phyloP scores from a whole-genome alignment of 2,888 invertebrate species.

The Drosophila anceps region DNA sequence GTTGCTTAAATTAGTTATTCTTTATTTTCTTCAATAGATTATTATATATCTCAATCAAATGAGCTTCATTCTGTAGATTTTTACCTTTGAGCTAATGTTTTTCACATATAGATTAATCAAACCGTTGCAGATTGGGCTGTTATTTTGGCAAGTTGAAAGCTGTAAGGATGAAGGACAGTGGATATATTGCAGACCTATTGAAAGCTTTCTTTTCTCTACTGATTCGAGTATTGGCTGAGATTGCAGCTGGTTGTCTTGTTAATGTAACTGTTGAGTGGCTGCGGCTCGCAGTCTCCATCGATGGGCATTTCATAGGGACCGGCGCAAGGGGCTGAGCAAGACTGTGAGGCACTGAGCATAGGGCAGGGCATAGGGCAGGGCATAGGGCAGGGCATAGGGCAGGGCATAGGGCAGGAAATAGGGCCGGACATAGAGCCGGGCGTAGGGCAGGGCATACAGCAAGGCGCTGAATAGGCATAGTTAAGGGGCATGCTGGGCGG shows the following conservation, averaged over 20 bases:
- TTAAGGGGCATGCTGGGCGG: not conserved
- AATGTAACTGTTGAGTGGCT: too few species aligned
- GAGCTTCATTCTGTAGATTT: too few species aligned
- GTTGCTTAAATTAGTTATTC: not conserved
- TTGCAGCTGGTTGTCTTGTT: conserved; percentile 33
- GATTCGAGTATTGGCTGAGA: conserved; percentile 18
- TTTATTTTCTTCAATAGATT: not conserved
- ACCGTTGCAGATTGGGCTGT: not conserved
- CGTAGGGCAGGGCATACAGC: not conserved
- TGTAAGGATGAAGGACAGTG: not conserved
- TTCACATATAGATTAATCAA: not conserved
- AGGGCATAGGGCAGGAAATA: not conserved
- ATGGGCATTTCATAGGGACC: conserved; percentile 14
- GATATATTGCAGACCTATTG: not conserved
- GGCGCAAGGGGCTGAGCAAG: not conserved
- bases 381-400: not conserved
- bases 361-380: not conserved
- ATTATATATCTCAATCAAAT: not conserved
- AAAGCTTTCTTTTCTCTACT: not conserved
- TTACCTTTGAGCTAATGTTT: too few species aligned
- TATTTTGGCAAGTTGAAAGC: not conserved
- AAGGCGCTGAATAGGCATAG: not conserved
- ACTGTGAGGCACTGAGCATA: not conserved
- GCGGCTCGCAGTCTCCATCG: not conserved
- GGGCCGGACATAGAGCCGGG: not conserved